Percentiles rank a stretch among this genome's conserved stretches.
These are phyloP conservation scores for Stomatorhinus ivindoensis DNA, from an alignment of 2,113 vertebrate species.

Conservation along the genomic window DNA sequence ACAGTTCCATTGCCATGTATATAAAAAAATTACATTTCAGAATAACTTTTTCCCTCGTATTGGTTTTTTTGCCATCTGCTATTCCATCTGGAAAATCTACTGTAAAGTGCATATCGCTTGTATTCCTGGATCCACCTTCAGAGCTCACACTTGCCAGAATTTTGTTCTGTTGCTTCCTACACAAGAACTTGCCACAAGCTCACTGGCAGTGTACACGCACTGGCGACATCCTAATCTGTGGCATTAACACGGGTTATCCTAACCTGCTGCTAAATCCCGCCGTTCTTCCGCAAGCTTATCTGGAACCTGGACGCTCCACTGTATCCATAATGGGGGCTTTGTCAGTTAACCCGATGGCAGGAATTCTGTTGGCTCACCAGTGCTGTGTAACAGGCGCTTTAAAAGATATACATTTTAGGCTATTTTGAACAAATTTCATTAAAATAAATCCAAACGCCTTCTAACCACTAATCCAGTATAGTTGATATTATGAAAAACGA, in stretches of 20 bases:
- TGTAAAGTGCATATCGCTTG: not conserved
- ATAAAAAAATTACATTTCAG: not conserved
- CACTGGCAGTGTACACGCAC: not conserved
- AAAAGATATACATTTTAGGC: not conserved
- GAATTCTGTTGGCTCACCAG: not conserved
- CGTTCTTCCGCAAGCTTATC: not conserved
- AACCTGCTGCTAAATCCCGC: not conserved
- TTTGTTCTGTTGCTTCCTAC: not conserved
- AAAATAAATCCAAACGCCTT: not conserved
- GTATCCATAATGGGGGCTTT: not conserved
- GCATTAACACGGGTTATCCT: not conserved
- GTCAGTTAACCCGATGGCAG: not conserved
- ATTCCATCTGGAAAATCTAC: not conserved
- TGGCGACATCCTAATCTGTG: not conserved
- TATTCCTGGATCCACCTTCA: constrained; percentile 1
- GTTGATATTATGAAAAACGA: not conserved
- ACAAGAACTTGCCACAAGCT: not conserved
- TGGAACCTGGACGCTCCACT: not conserved
- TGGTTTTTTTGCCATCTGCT: not conserved
- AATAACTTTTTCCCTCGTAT: not conserved
- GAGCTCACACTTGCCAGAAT: not conserved
- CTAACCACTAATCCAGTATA: not conserved
- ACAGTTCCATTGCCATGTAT: not conserved
- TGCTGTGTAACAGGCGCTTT: not conserved
- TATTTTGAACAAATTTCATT: not conserved